A percentile compares a stretch with the other conserved stretches of the same genome.
Evolutionary conservation across 2,888 invertebrate genomes (phyloP).

Genomic region (Epinotia demarniana): DNA sequence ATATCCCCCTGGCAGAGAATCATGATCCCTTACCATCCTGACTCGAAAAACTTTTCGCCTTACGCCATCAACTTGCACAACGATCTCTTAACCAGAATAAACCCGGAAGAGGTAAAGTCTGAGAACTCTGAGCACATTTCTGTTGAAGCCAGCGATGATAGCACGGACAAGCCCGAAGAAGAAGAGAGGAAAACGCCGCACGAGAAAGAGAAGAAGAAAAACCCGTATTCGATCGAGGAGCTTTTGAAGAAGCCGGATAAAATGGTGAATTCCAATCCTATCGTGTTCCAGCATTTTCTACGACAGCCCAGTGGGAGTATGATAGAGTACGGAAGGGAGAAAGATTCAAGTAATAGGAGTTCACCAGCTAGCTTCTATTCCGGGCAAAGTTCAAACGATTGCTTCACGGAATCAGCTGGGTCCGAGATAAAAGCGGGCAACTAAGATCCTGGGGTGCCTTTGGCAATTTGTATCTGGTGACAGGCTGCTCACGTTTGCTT

Average conservation of each 20-base stretch:
- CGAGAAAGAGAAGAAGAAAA: constrained; percentile 86
- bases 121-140: constrained; percentile 79
- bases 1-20: constrained; percentile 85
- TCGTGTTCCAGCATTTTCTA: constrained; percentile 75
- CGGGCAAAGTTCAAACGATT: constrained; percentile 76
- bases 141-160: constrained; percentile 86
- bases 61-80: constrained; percentile 72
- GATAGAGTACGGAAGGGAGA: constrained; percentile 74
- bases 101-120: constrained; percentile 74
- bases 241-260: constrained; percentile 92
- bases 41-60: constrained; percentile 71
- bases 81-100: constrained; percentile 71
- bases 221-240: constrained; percentile 95
- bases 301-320: constrained; percentile 86
- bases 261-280: constrained; percentile 72
- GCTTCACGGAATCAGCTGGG: constrained; percentile 69
- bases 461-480: neutral
- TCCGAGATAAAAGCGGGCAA: constrained; percentile 77
- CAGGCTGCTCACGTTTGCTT: neutral
- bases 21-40: constrained; percentile 82
- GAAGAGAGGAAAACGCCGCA: constrained; percentile 64
- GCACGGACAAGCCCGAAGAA: constrained; percentile 81
- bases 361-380: constrained; percentile 80
- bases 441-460: constrained; percentile 50
- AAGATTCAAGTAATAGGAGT: constrained; percentile 71